Percentiles rank a stretch among this genome's conserved stretches.
phyloP scores from a whole-genome alignment of 2,888 invertebrate species.

The Molorchus minor region DNA sequence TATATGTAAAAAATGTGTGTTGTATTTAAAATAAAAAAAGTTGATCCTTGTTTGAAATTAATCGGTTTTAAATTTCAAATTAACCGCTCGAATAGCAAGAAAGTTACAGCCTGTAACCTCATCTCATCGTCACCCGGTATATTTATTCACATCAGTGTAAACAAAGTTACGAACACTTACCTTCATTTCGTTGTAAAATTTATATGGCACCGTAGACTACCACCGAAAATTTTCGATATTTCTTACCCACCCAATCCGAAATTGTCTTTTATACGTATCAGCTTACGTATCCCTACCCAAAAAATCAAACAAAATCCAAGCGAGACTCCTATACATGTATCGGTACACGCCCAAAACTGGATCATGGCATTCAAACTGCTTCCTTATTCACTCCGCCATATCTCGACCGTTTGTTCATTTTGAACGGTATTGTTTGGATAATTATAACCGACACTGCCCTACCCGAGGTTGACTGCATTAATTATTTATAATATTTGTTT shows the following conservation, averaged over 20 bases:
- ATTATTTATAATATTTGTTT: constrained; percentile 1
- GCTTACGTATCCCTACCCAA: constrained; percentile 10
- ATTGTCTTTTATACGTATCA: constrained; percentile 15
- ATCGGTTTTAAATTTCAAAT: background rate
- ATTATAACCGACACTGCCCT: constrained; percentile 5
- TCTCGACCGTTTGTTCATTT: constrained; percentile 12
- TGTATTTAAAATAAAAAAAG: too few species aligned
- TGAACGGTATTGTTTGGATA: constrained; percentile 14
- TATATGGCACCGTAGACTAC: background rate
- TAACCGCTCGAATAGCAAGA: background rate
- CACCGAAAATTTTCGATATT: constrained; percentile 4
- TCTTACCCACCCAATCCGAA: background rate
- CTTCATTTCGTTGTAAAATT: constrained; percentile 22
- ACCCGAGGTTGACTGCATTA: constrained; percentile 15
- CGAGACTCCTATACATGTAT: background rate
- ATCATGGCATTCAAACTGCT: constrained; percentile 40
- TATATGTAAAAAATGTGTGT: too few species aligned
- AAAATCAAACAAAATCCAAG: constrained; percentile 10
- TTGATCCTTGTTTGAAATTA: background rate
- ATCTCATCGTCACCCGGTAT: background rate
- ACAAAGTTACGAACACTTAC: constrained; percentile 11
- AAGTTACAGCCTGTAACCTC: background rate
- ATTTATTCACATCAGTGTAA: background rate
- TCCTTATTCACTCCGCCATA: constrained; percentile 28
- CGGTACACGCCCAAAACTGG: constrained; percentile 40